These are phyloP conservation scores for Microplitis mediator DNA, from an alignment of 1,140 invertebrate genomes.

Conservation along the genomic window DNA sequence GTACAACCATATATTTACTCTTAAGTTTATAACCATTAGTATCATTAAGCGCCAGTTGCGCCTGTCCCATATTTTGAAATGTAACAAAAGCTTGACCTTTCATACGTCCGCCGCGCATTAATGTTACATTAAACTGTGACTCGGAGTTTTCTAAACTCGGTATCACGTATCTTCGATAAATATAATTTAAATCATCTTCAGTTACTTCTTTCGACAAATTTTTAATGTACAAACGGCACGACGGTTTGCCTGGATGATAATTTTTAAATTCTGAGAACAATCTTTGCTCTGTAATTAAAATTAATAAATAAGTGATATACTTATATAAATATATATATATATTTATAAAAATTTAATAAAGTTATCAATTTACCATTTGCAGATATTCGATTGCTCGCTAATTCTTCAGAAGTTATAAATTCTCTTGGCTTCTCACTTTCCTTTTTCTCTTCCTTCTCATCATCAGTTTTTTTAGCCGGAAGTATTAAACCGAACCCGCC, in stretches of 20 bases:
- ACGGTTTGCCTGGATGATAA: conserved; percentile 81
- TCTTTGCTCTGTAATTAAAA: conserved; percentile 70
- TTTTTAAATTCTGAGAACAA: conserved; percentile 84
- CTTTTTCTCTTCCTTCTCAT: conserved; percentile 48
- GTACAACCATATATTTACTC: conserved; percentile 89
- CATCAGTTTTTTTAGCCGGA: conserved; percentile 53
- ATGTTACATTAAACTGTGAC: conserved; percentile 76
- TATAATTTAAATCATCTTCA: conserved; percentile 76
- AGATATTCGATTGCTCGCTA: conserved; percentile 74
- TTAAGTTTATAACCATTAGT: conserved; percentile 90
- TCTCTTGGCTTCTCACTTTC: conserved; percentile 49
- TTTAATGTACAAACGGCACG: conserved; percentile 88
- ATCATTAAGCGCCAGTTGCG: conserved; percentile 78
- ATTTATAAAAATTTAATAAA: conserved; percentile 19
- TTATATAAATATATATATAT: conserved; percentile 26
- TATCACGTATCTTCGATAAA: conserved; percentile 76
- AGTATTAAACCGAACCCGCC: conserved; percentile 63
- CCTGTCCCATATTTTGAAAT: conserved; percentile 72
- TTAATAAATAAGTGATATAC: conserved; percentile 26
- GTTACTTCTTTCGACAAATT: conserved; percentile 85
- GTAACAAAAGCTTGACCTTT: conserved; percentile 95
- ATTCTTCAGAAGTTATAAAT: conserved; percentile 71
- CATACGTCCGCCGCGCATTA: conserved; percentile 95
- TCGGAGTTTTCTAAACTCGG: conserved; percentile 60
- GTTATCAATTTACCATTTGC: conserved; percentile 58